Base-by-base conservation (phyloP, 1,140 invertebrate species). In the Cydia fagiglandana region DNA sequence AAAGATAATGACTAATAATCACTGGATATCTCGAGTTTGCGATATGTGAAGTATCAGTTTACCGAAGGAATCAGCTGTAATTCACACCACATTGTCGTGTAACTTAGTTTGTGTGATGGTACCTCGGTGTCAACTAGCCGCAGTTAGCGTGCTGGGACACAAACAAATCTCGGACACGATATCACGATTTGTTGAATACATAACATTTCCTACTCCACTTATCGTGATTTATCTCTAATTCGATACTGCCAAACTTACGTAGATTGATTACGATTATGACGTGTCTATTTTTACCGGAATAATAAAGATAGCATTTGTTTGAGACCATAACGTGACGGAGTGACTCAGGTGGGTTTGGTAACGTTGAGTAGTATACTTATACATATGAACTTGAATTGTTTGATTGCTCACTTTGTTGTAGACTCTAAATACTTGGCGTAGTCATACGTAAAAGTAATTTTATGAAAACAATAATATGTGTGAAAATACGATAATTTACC, bases 21-120 rank as follows among this genome's bases (percentile, higher is more conserved):
- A 88, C 84, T 79, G 83, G 83, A 88, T 88, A 90, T 88, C 86
- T 85, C 74, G 77, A 83, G 80, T 82, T 76, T 80, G 79, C 75
- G 78, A 74, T 74, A 76, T 81, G 82, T 87, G 83, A 86, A 79
- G 84, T 86, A 80, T 89, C 85, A 80, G 80, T 88, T 90, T 91
- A 85, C 88, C 76, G 77, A 86, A 86, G 68, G 75, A 78, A 89
- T 89, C 83, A 85, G 78, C 73, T 84, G 78, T 83, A 85, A 89
- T 90, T 89, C 78, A 85, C 87, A 88, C 87, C 75, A 64, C 13
- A 74, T 78, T 82, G 75, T 82, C 41, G 75, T 83, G 77, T 82
- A 80, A 76, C 74, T 56, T 73, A 45, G 56, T 77, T 77, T 73
- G 68, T 76, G 76, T 85, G 15, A 17, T 84, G 78, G 75, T 73